These are phyloP conservation scores for Sternarchorhynchus goeldii DNA, from an alignment of 2,797 vertebrate species.

Conservation along the genomic window DNA sequence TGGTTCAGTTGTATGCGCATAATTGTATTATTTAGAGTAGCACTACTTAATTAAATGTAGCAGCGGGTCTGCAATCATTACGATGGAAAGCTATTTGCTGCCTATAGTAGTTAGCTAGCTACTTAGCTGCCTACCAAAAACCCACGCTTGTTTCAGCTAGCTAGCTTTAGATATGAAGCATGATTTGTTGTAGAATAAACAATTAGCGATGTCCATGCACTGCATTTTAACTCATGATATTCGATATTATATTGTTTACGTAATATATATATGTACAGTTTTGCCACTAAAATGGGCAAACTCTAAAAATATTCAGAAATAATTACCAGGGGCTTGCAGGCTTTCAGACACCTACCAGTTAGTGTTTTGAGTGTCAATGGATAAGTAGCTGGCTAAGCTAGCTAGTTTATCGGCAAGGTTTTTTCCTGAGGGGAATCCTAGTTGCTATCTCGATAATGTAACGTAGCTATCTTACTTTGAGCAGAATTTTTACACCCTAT, in stretches of 20 bases:
- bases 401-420: background rate
- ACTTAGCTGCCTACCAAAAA: conserved; percentile 33
- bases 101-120: background rate
- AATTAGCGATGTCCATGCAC: background rate
- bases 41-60: background rate
- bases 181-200: conserved; percentile 25
- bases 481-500: background rate
- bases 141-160: conserved; percentile 7
- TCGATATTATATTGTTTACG: background rate
- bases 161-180: conserved; percentile 42
- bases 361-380: background rate
- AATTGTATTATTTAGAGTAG: no score
- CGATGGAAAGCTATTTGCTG: conserved; percentile 51
- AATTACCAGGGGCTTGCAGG: background rate
- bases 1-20: background rate
- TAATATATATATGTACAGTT: background rate
- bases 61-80: conserved; percentile 31
- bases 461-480: background rate
- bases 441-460: background rate
- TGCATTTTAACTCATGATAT: background rate
- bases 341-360: background rate
- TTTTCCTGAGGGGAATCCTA: background rate
- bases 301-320: background rate
- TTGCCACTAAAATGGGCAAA: background rate
- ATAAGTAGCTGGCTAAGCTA: background rate